phyloP scores from a whole-genome alignment of 2,888 invertebrate species.

The Gibbula magus region DNA sequence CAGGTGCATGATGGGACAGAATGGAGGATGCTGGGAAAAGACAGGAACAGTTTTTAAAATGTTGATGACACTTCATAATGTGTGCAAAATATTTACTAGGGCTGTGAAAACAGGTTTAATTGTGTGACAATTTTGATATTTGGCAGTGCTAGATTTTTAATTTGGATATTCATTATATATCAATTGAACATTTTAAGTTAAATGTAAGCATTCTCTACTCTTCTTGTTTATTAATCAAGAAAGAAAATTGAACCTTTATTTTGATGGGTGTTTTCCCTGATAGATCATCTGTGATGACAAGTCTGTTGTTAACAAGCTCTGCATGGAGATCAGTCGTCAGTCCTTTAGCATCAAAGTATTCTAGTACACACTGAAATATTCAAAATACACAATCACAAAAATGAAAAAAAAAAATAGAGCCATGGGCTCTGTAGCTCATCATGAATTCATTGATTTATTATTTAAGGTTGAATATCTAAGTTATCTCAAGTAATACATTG shows the following conservation, averaged over 20 bases:
- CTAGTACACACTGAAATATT: slow-evolving; percentile 30
- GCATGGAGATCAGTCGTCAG: slow-evolving; percentile 39
- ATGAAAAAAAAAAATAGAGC: too few relatives aligned
- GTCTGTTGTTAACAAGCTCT: slow-evolving; percentile 38
- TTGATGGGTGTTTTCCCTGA: slow-evolving; percentile 12
- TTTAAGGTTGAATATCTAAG: too few relatives aligned
- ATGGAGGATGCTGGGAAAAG: slow-evolving; percentile 64
- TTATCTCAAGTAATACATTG: too few relatives aligned
- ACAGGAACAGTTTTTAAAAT: not conserved
- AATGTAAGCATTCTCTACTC: slow-evolving; percentile 7
- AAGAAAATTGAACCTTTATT: slow-evolving; percentile 25
- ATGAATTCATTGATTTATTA: too few relatives aligned
- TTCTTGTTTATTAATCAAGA: slow-evolving; percentile 4
- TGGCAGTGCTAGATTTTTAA: too few relatives aligned
- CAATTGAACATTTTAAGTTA: too few relatives aligned
- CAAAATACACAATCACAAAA: too few relatives aligned
- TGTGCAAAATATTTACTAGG: too few relatives aligned
- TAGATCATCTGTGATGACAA: slow-evolving; percentile 36
- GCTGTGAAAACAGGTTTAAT: too few relatives aligned
- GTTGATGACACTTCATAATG: too few relatives aligned
- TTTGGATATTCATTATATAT: too few relatives aligned
- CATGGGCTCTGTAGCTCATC: too few relatives aligned
- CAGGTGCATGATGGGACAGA: slow-evolving; percentile 68
- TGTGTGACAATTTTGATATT: not conserved
- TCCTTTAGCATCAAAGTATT: slow-evolving; percentile 20